Percentiles rank a stretch among this genome's conserved stretches.
phyloP scores from a whole-genome alignment of 2,888 invertebrate genomes.

The Actias luna region DNA sequence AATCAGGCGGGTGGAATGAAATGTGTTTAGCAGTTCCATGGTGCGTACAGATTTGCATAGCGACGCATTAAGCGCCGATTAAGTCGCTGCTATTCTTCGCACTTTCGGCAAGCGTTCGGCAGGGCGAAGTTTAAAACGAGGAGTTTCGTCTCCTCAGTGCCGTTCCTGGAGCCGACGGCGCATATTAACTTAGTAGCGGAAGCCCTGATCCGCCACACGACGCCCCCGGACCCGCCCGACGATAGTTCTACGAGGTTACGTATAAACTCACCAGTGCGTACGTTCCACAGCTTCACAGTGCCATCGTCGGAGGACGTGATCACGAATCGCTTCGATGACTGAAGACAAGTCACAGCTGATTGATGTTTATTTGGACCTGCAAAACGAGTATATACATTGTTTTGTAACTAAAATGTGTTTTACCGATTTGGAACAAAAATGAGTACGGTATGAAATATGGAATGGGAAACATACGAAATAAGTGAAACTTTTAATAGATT shows the following conservation, averaged over 20 bases:
- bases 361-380: slow-evolving; percentile 98
- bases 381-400: too few relatives aligned
- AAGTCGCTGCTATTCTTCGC: slow-evolving; percentile 77
- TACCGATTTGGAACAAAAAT: too few relatives aligned
- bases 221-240: slow-evolving; percentile 98
- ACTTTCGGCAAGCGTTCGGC: slow-evolving; percentile 85
- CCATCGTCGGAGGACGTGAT: slow-evolving; percentile 99
- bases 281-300: slow-evolving; percentile 99
- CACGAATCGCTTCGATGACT: slow-evolving; percentile 98
- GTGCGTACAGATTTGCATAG: slow-evolving; percentile 71
- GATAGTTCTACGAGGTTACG: slow-evolving; percentile 96
- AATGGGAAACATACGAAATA: too few relatives aligned
- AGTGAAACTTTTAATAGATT: too few relatives aligned
- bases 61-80: slow-evolving; percentile 74
- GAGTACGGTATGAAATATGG: too few relatives aligned
- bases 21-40: slow-evolving; percentile 63
- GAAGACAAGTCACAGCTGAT: slow-evolving; percentile 98
- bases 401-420: too few relatives aligned
- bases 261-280: slow-evolving; percentile 97
- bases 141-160: slow-evolving; percentile 99
- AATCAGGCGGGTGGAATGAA: slow-evolving; percentile 6
- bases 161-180: slow-evolving; percentile 99
- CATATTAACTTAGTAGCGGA: slow-evolving; percentile 98
- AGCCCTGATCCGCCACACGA: slow-evolving; percentile 98
- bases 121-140: slow-evolving; percentile 98